Evolutionary conservation across 2,113 vertebrate genomes (phyloP).

Genomic region (Prietella phreatophila): DNA sequence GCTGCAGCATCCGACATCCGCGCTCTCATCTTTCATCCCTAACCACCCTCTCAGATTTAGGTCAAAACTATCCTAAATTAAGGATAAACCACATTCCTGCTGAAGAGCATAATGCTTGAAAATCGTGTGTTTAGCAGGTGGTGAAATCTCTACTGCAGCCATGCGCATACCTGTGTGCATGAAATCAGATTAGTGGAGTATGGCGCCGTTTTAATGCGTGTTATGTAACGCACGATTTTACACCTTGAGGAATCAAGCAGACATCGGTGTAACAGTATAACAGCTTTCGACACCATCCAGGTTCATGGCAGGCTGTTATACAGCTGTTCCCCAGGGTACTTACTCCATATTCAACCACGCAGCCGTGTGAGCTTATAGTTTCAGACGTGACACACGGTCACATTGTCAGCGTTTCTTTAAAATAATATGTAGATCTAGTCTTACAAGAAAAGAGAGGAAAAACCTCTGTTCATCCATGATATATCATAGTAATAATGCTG

Average conservation of each 20-base stretch:
- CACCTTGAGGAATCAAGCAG: neutral
- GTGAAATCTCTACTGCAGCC: slow-evolving; percentile 2
- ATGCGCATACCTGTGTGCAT: neutral
- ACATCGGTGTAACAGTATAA: neutral
- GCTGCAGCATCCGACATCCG: slow-evolving; percentile 23
- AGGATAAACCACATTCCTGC: neutral
- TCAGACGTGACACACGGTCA: neutral
- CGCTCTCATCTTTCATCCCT: neutral
- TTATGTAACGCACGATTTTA: slow-evolving; percentile 39
- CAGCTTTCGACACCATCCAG: neutral
- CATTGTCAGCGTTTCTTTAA: neutral
- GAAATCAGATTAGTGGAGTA: neutral
- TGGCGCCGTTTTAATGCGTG: slow-evolving; percentile 7
- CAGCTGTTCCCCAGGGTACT: neutral
- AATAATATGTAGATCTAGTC: neutral
- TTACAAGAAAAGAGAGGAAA: neutral
- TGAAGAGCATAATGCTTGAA: neutral
- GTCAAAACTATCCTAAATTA: neutral
- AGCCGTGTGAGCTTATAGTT: neutral
- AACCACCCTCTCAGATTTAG: neutral
- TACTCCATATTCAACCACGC: neutral
- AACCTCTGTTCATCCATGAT: neutral
- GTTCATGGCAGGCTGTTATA: neutral
- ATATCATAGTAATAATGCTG: neutral
- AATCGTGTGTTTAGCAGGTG: neutral